Evolutionary conservation across 1,140 invertebrate genomes (phyloP), one percentile per base, ranked within the genome.

Genomic region (Sweltsa coloradensis): DNA sequence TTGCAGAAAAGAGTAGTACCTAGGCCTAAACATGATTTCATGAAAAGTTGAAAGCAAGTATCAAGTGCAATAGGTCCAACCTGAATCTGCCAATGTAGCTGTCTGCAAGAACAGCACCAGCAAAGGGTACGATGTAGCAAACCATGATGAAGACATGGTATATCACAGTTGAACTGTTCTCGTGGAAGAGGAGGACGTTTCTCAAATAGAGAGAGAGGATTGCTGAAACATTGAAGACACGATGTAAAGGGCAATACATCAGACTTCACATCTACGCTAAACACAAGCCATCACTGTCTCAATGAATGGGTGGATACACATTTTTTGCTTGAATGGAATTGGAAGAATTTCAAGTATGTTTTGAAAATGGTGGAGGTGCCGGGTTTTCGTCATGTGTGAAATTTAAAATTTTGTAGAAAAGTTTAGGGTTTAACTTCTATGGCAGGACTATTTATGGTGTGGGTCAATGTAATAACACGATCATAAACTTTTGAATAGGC

Each of bases 91-190:
- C 91, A 0, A 93, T 66, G 53, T 75, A 79, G 22, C 86, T 85
- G 63, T 97, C 92, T 0, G 91, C 88, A 13, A 94, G 53, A 39
- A 94, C 83, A 0, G 89, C 89, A 0, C 91, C 91, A 19, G 93
- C 58, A 7, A 95, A 50, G 0, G 90, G 89, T 25, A 85, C 88
- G 56, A 92, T 83, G 58, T 92, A 95, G 16, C 84, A 84, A 14
- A 89, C 62, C 66, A 81, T 85, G 7, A 74, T 71, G 60, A 93
- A 95, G 0, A 71, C 57, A 62, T 96, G 90, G 60, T 85, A 95
- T 7, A 88, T 74, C 2, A 86, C 73, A 3, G 85, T 93, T 0
- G 89, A 73, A 0, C 65, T 65, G 25, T 81, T 69, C 46, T 83
- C 74, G 2, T 57, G 57, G 50, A 79, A 89, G 0, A 64, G 53